These are phyloP conservation scores for Nyctibius bracteatus DNA, from an alignment of 2,113 vertebrate species.

Conservation along the genomic window DNA sequence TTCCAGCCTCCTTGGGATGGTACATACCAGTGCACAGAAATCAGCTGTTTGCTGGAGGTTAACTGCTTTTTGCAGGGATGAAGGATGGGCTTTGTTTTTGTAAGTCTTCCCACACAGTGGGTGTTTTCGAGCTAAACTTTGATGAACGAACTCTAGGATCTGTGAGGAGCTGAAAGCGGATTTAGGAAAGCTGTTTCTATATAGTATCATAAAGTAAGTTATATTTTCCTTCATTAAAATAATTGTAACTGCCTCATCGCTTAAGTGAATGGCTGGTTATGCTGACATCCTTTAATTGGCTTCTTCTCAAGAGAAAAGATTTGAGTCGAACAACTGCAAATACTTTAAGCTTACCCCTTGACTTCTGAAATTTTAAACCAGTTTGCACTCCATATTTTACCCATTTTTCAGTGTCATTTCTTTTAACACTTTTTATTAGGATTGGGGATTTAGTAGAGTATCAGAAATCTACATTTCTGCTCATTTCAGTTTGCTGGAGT, in stretches of 20 bases:
- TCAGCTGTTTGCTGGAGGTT: background rate
- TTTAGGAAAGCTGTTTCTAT: background rate
- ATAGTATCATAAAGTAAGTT: background rate
- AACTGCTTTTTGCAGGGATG: background rate
- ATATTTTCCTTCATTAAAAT: background rate
- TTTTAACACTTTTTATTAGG: background rate
- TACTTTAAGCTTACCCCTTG: background rate
- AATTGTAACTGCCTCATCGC: background rate
- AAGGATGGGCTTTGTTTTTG: background rate
- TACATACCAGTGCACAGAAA: background rate
- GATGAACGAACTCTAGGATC: fast-evolving
- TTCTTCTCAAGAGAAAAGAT: background rate
- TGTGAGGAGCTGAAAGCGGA: background rate
- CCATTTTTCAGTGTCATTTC: fast-evolving
- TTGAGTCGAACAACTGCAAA: background rate
- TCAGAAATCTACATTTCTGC: background rate
- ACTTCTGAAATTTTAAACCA: background rate
- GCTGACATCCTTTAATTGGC: background rate
- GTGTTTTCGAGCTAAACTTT: background rate
- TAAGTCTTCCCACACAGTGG: background rate
- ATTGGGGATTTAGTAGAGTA: background rate
- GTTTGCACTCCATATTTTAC: background rate
- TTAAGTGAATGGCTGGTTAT: background rate
- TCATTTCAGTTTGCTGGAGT: background rate
- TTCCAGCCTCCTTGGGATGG: background rate